Evolutionary conservation across 1,140 invertebrate genomes (phyloP), one percentile per base, ranked within the genome.

Genomic region (Pseudomyrmex cubaensis): DNA sequence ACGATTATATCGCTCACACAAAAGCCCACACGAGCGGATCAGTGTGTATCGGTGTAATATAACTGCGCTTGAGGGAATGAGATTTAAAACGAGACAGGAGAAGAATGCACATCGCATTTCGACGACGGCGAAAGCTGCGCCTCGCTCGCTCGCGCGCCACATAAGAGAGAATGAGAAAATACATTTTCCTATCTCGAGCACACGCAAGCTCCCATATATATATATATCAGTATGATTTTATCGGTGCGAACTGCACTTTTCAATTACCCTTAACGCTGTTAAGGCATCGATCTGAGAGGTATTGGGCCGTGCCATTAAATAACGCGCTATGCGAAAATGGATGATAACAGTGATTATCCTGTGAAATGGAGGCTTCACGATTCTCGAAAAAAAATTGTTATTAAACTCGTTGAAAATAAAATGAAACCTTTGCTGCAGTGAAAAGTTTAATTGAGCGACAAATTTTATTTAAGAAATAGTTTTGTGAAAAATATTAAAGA

Each of bases 181-280:
- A 35, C 75, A 48, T 46, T 48, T 44, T 76, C 61, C 50, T 46
- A 57, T 57, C 62, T 48, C 2, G 48, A 76, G n/a, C 48, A 10
- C 10, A 78, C 17, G 2, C 57, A 69, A 25, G 44, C 15, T 7
- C 15, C 15, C 13, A 35, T 35, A 7, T 35, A 35, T 35, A 35
- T 35, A 35, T 35, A 35, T 7, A 17, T 78, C 44, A 13, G 44
- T 61, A 70, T n/a, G 76, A 80, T 80, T 80, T 44, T 70, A 59
- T 70, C 46, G 9, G 52, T 20, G 50, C 15, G 67, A 54, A 15
- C 66, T 70, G 22, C 15, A 70, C 54, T 70, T 80, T 80, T 72
- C 66, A 72, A 72, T 80, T 80, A 72, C 1, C 44, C 50, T 25
- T 61, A 72, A 70, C 12, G 44, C n/a, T 48, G 44, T 70, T 67